Conservation (phyloP, 2,113 vertebrate species). For the Neogobius melanostomus region DNA sequence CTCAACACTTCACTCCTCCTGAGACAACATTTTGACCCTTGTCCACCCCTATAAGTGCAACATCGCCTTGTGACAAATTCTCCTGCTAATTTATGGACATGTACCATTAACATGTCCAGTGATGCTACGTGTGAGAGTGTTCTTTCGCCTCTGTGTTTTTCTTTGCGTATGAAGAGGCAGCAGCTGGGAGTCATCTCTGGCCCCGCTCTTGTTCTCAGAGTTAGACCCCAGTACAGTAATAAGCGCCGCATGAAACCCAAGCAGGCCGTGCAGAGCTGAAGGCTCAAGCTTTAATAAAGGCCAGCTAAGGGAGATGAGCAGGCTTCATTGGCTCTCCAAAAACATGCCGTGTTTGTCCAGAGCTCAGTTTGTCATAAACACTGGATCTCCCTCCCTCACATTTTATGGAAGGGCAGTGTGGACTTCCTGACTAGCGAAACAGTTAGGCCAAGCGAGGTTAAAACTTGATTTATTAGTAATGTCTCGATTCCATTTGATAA, state of each 20-base stretch:
- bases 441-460: background rate
- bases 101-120: constrained; percentile 58
- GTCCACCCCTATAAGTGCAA: constrained; percentile 38
- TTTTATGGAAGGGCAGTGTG: constrained; percentile 23
- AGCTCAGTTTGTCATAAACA: constrained; percentile 41
- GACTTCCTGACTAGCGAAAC: constrained; percentile 22
- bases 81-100: constrained; percentile 55
- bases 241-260: constrained; percentile 64
- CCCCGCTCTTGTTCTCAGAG: background rate
- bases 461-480: background rate
- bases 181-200: constrained; percentile 70
- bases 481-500: background rate
- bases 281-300: constrained; percentile 67
- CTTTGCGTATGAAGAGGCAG: constrained; percentile 49
- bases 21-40: constrained; percentile 28
- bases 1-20: constrained; percentile 26
- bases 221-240: constrained; percentile 47
- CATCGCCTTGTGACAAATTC: constrained; percentile 55
- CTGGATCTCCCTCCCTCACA: constrained; percentile 9
- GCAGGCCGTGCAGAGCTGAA: constrained; percentile 49
- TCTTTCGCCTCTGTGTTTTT: constrained; percentile 43
- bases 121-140: constrained; percentile 40
- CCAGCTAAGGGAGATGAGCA: constrained; percentile 62
- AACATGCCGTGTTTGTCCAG: constrained; percentile 61
- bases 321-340: constrained; percentile 52